Conservation (phyloP, 2,113 vertebrate species). For the Pipa parva region DNA sequence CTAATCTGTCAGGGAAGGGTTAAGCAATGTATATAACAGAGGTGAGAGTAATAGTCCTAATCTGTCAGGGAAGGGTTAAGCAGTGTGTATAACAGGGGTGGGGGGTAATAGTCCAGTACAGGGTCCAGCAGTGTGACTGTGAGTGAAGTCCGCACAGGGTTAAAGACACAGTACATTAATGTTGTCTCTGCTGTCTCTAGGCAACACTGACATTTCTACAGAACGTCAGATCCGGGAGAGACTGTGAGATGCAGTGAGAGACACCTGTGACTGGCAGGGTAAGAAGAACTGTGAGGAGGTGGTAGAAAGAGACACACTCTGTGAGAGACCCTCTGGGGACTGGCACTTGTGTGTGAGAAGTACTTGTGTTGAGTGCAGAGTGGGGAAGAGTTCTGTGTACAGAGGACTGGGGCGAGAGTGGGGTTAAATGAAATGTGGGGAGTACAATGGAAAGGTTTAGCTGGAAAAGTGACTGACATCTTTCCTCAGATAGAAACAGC, state of each 20-base stretch:
- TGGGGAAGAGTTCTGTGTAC: too few relatives aligned
- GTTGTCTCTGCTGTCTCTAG: conserved; percentile 32
- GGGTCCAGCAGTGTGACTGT: not conserved
- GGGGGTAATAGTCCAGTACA: not conserved
- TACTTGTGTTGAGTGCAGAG: not conserved
- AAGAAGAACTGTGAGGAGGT: too few relatives aligned
- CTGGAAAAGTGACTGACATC: too few relatives aligned
- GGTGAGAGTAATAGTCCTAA: too few relatives aligned
- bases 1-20: too few relatives aligned
- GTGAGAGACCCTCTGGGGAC: not conserved
- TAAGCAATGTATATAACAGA: too few relatives aligned
- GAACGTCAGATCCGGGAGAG: conserved; percentile 30
- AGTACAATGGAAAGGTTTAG: too few relatives aligned
- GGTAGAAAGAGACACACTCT: conserved; percentile 25
- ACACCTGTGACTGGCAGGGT: not conserved
- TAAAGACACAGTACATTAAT: conserved; percentile 16
- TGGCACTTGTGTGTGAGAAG: not conserved
- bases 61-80: too few relatives aligned
- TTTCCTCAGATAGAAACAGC: too few relatives aligned
- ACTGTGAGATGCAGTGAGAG: conserved; percentile 6
- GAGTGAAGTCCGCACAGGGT: not conserved
- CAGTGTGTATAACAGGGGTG: not conserved
- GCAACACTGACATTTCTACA: conserved; percentile 25
- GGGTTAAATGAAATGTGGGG: too few relatives aligned
- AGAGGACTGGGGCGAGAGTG: not conserved